phyloP scores from a whole-genome alignment of 2,888 invertebrate genomes.

The Altica lythri region DNA sequence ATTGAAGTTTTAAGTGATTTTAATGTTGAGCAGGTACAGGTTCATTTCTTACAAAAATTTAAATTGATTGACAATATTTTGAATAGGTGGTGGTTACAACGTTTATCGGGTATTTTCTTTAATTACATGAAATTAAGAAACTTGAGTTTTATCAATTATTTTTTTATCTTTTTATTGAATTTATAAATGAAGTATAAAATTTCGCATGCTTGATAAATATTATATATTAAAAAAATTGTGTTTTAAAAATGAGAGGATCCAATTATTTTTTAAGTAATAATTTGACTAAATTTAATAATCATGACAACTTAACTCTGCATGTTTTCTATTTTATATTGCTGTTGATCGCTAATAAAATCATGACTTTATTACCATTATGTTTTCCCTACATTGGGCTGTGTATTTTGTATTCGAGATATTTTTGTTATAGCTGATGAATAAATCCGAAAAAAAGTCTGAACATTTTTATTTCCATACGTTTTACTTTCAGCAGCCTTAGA shows the following conservation, averaged over 20 bases:
- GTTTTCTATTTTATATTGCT: slow-evolving; percentile 12
- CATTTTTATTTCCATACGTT: no score
- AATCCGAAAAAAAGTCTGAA: no score
- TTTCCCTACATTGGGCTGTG: slow-evolving; percentile 39
- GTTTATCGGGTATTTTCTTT: no score
- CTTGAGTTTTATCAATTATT: no score
- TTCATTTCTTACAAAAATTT: no score
- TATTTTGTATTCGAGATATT: slow-evolving; percentile 43
- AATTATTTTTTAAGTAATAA: slow-evolving; percentile 1
- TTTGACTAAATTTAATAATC: slow-evolving; percentile 6
- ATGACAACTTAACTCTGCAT: slow-evolving; percentile 29
- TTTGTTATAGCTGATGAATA: slow-evolving; percentile 38
- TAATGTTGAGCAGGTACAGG: background rate
- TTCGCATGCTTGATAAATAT: no score
- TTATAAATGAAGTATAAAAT: no score
- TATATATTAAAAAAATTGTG: slow-evolving; percentile 5
- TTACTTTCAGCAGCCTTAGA: no score
- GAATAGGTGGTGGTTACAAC: no score
- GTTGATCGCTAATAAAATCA: slow-evolving; percentile 19
- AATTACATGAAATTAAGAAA: no score
- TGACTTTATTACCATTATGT: slow-evolving; percentile 25
- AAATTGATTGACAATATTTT: no score
- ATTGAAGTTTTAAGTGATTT: background rate
- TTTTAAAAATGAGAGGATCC: slow-evolving; percentile 10
- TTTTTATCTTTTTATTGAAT: no score